These are phyloP conservation scores for Peromyscus attwateri DNA, from an alignment of 2,797 vertebrate genomes.

Conservation along the genomic window DNA sequence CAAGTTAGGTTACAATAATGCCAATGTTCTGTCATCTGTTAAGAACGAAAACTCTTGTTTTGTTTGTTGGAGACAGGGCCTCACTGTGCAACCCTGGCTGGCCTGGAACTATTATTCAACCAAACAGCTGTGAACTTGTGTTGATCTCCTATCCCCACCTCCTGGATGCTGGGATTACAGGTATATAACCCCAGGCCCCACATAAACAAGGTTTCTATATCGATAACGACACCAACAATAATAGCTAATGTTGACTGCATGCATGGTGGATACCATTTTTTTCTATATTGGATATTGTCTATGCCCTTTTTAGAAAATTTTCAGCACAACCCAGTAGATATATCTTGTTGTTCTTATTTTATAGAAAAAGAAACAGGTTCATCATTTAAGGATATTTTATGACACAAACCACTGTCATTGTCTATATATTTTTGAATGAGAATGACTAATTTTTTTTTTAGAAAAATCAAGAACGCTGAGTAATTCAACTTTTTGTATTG, in stretches of 20 bases:
- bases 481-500: background rate
- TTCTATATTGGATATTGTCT: background rate
- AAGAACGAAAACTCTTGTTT: background rate
- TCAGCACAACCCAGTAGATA: background rate
- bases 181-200: background rate
- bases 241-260: background rate
- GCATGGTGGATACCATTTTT: background rate
- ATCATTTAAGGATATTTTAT: background rate
- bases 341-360: constrained; percentile 12
- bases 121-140: background rate
- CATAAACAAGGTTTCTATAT: background rate
- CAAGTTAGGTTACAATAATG: background rate
- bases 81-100: background rate
- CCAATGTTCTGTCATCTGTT: background rate
- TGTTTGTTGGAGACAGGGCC: background rate
- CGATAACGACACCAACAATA: background rate
- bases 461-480: background rate
- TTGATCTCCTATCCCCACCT: background rate
- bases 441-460: background rate
- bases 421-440: constrained; percentile 19
- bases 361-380: background rate
- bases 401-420: background rate
- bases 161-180: background rate
- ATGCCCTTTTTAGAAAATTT: background rate
- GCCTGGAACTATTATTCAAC: background rate